These are phyloP conservation scores for Notolabrus celidotus DNA, from an alignment of 2,797 vertebrate genomes.

Conservation along the genomic window DNA sequence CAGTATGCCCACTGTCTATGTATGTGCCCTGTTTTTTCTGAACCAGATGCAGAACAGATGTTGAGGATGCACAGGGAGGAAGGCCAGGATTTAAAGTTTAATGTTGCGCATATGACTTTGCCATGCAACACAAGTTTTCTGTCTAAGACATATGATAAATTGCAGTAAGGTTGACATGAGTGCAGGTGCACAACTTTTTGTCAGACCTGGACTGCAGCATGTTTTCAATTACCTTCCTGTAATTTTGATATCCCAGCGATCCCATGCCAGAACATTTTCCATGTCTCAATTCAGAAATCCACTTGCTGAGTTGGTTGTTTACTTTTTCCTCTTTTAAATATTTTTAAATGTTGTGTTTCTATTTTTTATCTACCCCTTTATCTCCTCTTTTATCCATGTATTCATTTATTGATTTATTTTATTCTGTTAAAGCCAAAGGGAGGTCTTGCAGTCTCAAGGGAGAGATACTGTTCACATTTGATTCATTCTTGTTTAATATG, in stretches of 20 bases:
- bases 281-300: slow-evolving; percentile 39
- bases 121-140: slow-evolving; percentile 80
- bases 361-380: no score
- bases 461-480: background rate
- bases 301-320: slow-evolving; percentile 29
- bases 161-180: slow-evolving; percentile 77
- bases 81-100: slow-evolving; percentile 33
- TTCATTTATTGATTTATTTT: background rate
- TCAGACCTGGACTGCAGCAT: slow-evolving; percentile 11
- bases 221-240: slow-evolving; percentile 43
- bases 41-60: slow-evolving; percentile 88
- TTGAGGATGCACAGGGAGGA: slow-evolving; percentile 78
- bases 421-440: background rate
- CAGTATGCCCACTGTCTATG: slow-evolving; percentile 11
- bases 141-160: slow-evolving; percentile 77
- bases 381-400: no score
- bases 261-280: slow-evolving; percentile 29
- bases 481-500: slow-evolving; percentile 13
- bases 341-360: no score
- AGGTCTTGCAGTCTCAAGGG: background rate
- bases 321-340: slow-evolving; percentile 29
- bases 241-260: slow-evolving; percentile 16
- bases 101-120: slow-evolving; percentile 79
- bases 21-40: slow-evolving; percentile 29
- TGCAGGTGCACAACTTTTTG: slow-evolving; percentile 23